Evolutionary conservation across 2,113 vertebrate genomes (phyloP), one percentile per base, ranked within the genome.

Genomic region (Dipodomys ordii): DNA sequence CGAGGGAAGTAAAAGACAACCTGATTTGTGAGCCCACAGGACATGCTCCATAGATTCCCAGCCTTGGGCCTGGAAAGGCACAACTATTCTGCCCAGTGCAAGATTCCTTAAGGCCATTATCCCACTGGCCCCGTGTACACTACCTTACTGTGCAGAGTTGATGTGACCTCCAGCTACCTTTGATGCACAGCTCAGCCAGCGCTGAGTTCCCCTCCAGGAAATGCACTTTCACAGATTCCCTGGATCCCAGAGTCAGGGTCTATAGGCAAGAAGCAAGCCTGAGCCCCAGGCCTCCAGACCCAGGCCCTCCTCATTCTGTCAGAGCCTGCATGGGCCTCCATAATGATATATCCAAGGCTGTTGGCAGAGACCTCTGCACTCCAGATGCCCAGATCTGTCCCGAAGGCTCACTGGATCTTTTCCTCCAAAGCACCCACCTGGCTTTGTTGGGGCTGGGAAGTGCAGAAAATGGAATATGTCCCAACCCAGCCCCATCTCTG

Each of bases 401-500:
- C 81, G 12, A 0, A 4, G 0, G 13, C 69, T 22, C 6, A 2
- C 57, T 93, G 44, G 22, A 27, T 69, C 62, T 32, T 35, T 15
- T 57, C 83, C 46, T 94, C 67, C 46, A 57, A 96, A 49, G 71
- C 71, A 95, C 89, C 78, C 65, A 83, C 12, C 22, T 30, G 80
- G 79, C 83, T 96, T 82, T 96, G 91, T 77, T 81, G 71, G 53
- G 19, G 84, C 30, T 0, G 13, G 71, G 44, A 18, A 27, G 68
- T 27, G 13, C 1, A 7, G 44, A 68, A 1, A 78, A 95, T 53
- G 62, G 92, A 90, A 46, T 32, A 25, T 73, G 15, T 57, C 53
- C 53, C 53, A 57, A 57, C 3, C 53, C 53, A 57, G 53, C 15
- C 18, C 73, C 44, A n/a, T 71, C 28, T 62, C 86, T 49, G 0